Conservation (phyloP, 2,113 vertebrate species). For the Chitala chitala region DNA sequence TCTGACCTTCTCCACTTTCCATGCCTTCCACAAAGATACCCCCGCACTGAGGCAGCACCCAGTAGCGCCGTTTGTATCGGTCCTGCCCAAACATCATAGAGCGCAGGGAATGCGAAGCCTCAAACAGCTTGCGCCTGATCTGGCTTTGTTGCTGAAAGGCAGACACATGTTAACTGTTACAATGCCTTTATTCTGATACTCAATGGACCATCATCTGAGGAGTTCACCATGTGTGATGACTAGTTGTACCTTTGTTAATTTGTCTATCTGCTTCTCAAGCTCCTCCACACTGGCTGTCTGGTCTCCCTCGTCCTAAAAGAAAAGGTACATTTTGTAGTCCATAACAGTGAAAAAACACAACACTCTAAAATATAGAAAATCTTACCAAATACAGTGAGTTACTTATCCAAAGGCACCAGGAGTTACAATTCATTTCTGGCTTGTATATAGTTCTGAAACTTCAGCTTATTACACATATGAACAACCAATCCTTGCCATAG, state of each 20-base stretch:
- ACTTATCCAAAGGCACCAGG: not conserved
- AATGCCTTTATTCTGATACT: not conserved
- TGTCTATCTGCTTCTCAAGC: slow-evolving; percentile 90
- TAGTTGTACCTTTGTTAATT: slow-evolving; percentile 84
- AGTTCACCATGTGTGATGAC: not conserved
- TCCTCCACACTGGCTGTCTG: slow-evolving; percentile 82
- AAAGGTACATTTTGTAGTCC: slow-evolving; percentile 27
- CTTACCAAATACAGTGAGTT: not conserved
- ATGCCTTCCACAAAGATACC: slow-evolving; percentile 89
- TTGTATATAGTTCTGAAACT: too few relatives aligned
- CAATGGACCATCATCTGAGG: not conserved
- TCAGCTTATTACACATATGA: too few relatives aligned
- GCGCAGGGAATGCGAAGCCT: slow-evolving; percentile 79
- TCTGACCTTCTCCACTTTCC: slow-evolving; percentile 81
- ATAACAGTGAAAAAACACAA: slow-evolving; percentile 26
- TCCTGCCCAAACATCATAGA: slow-evolving; percentile 92
- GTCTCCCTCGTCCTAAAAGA: slow-evolving; percentile 76
- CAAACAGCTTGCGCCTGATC: slow-evolving; percentile 83
- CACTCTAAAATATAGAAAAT: slow-evolving; percentile 24
- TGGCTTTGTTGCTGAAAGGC: slow-evolving; percentile 81
- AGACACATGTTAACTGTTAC: not conserved
- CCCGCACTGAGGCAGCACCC: slow-evolving; percentile 87
- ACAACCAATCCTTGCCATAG: too few relatives aligned
- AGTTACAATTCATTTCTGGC: not conserved
- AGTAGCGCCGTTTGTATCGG: slow-evolving; percentile 85